phyloP scores from a whole-genome alignment of 92 coral and sea anemone genomes.

The Phenganax marumi region DNA sequence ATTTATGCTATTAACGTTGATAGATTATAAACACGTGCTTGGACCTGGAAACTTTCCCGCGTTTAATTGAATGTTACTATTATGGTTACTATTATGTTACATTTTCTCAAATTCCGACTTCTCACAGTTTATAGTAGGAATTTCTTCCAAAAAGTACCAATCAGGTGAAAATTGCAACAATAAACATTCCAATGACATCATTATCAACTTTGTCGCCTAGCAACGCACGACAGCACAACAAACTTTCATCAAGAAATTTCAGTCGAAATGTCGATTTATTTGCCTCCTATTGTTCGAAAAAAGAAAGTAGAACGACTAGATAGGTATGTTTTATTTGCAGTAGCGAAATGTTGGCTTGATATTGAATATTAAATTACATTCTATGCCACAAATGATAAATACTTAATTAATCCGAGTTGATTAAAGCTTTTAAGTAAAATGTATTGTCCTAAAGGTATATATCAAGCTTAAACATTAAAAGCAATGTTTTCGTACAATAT shows the following conservation, averaged over 20 bases:
- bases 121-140: no score
- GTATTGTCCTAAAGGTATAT: no score
- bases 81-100: no score
- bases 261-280: conserved; percentile 77
- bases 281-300: conserved; percentile 95
- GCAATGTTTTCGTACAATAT: no score
- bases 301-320: conserved; percentile 89
- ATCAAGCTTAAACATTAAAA: no score
- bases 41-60: no score
- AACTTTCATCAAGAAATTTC: background rate
- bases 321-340: conserved; percentile 57
- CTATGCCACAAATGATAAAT: background rate
- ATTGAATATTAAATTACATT: background rate
- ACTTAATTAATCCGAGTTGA: background rate
- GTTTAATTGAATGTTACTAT: no score
- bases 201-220: conserved; percentile 27
- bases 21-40: no score
- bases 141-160: background rate
- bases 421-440: background rate
- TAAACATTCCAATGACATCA: background rate
- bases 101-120: no score
- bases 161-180: background rate
- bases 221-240: background rate
- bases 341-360: background rate
- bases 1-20: no score